Percentiles rank a stretch among this genome's conserved stretches.
Evolutionary conservation across 2,113 vertebrate species (phyloP).

Genomic region (Aythya baeri): DNA sequence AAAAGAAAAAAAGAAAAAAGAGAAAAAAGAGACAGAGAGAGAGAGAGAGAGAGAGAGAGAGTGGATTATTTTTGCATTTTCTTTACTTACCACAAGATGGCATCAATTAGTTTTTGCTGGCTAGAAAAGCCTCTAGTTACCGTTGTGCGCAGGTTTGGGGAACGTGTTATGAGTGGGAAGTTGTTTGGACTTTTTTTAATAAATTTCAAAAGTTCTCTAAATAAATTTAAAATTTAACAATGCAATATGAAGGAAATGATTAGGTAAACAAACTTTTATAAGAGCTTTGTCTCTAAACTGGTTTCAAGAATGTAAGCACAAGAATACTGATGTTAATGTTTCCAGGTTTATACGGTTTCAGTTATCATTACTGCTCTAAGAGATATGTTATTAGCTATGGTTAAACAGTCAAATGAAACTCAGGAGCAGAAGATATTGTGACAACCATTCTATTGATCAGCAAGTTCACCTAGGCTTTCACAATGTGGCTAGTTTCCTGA

Average conservation of each 20-base stretch:
- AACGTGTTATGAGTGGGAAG: neutral
- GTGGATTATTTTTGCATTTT: neutral
- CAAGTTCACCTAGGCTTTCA: neutral
- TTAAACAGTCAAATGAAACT: neutral
- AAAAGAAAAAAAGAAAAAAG: neutral
- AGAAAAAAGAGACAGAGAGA: neutral
- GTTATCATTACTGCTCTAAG: neutral
- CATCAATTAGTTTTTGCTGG: slow-evolving; percentile 53
- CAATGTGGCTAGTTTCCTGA: neutral
- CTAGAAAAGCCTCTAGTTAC: too few relatives aligned
- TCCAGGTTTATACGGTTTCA: neutral
- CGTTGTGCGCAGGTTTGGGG: neutral
- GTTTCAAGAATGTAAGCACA: neutral
- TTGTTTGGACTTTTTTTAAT: neutral
- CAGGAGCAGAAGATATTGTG: neutral
- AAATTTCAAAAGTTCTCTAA: neutral
- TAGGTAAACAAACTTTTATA: neutral
- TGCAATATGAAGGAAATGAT: neutral
- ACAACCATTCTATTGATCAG: neutral
- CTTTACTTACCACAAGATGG: slow-evolving; percentile 68
- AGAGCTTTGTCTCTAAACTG: neutral
- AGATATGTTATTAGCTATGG: neutral
- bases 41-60: too few relatives aligned
- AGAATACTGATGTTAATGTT: neutral
- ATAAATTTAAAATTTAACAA: neutral